Evolutionary conservation across 2,888 invertebrate species (phyloP), one percentile per base, ranked within the genome.

Genomic region (Argyresthia goedartella): DNA sequence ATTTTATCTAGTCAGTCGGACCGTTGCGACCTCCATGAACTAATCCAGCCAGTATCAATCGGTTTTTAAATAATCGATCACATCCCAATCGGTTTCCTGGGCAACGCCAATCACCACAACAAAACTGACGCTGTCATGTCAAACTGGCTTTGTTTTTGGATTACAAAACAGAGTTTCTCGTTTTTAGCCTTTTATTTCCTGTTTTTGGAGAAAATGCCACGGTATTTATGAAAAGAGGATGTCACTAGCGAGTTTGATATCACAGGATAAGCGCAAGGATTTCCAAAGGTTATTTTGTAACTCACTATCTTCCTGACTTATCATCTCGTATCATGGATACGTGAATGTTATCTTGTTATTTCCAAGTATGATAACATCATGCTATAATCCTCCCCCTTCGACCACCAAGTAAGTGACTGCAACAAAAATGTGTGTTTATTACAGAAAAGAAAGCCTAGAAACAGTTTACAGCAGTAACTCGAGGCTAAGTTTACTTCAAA

Each of bases 241-340:
- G 84, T 87, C 89, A 67, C 76, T 82, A 58, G 59, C 88, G 63
- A 88, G 87, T 71, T 69, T 88, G 52, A 70, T 85, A 51, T 85
- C 87, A 13, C 88, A 88, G 67, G 88, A 87, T 59, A 85, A 74
- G 65, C 70, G 67, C 49, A 84, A 77, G 64, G 79, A 81, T 15
- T 55, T 54, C 36, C 51, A 52, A 52, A 58, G 60, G 57, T 57
- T 42, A 35, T 11, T 8, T 36, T 43, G 39, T 11, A 16, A 16
- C 14, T 34, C 36, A 34, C 41, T n/a, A 41, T 34, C 41, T 34
- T 10, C 4, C 34, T 6, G n/a, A 11, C 25, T 43, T 35, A 3
- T 46, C 11, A 8, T 46, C 25, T 46, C 59, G 61, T 55, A 73
- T 79, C 82, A 80, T 54, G 50, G 60, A 59, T 36, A 49, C 34